phyloP scores from a whole-genome alignment of 2,797 vertebrate genomes.

The Remorina albescens region DNA sequence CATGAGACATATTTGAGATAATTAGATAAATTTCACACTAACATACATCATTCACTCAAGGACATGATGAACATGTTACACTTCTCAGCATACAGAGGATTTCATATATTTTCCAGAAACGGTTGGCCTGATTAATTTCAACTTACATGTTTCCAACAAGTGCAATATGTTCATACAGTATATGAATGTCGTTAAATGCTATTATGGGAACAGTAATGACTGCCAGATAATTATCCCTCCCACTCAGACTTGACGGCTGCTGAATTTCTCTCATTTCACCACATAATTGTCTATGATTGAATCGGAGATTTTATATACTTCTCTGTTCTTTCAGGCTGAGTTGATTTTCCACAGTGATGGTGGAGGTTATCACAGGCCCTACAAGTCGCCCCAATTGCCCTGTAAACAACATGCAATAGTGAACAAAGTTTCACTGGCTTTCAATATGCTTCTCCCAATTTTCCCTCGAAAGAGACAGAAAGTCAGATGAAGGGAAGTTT shows the following conservation, averaged over 20 bases:
- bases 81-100: slow-evolving; percentile 54
- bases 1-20: slow-evolving; percentile 85
- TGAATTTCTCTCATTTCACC: slow-evolving; percentile 83
- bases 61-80: slow-evolving; percentile 76
- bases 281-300: slow-evolving; percentile 85
- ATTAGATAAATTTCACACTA: slow-evolving; percentile 83
- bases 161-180: slow-evolving; percentile 81
- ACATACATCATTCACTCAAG: slow-evolving; percentile 80
- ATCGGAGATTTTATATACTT: slow-evolving; percentile 78
- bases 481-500: slow-evolving; percentile 86
- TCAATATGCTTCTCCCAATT: slow-evolving; percentile 75
- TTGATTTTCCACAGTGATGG: slow-evolving; percentile 69
- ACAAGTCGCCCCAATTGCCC: slow-evolving; percentile 68
- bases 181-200: slow-evolving; percentile 83
- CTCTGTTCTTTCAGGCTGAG: slow-evolving; percentile 77
- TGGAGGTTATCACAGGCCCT: slow-evolving; percentile 75
- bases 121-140: slow-evolving; percentile 73
- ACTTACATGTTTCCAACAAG: slow-evolving; percentile 75
- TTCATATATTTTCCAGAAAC: slow-evolving; percentile 60
- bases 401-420: slow-evolving; percentile 79
- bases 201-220: slow-evolving; percentile 84
- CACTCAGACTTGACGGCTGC: slow-evolving; percentile 80
- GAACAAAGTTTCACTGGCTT: slow-evolving; percentile 74
- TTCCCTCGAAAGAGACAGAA: slow-evolving; percentile 80
- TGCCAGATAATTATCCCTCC: slow-evolving; percentile 84